Conservation (phyloP, 92 coral and sea anemone genomes). For the Siderastrea siderea region DNA sequence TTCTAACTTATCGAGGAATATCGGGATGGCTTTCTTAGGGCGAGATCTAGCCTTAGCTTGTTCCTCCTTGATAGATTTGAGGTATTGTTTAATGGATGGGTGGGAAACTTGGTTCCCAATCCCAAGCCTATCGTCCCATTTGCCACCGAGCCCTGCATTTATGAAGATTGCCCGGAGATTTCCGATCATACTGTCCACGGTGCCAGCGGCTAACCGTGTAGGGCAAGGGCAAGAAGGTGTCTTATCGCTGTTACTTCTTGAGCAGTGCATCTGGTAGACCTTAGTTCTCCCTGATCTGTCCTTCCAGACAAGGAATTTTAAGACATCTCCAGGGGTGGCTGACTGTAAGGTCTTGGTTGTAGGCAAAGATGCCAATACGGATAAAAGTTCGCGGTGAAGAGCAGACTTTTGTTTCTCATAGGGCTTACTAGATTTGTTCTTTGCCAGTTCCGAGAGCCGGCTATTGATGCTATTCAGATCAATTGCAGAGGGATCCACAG, state of each 20-base stretch:
- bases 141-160: constrained; percentile 38
- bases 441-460: neutral
- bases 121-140: constrained; percentile 53
- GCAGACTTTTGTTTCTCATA: constrained; percentile 54
- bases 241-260: neutral
- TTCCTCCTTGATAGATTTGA: constrained; percentile 52
- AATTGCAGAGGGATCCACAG: constrained; percentile 2
- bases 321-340: constrained; percentile 39
- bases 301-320: constrained; percentile 59
- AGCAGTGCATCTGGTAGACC: constrained; percentile 4
- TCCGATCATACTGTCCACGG: constrained; percentile 47
- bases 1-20: constrained; percentile 45
- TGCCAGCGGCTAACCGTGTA: constrained; percentile 32
- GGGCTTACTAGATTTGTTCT: constrained; percentile 20
- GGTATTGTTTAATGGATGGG: constrained; percentile 33
- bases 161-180: constrained; percentile 31
- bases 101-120: constrained; percentile 62
- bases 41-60: constrained; percentile 54
- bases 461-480: neutral
- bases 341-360: constrained; percentile 49
- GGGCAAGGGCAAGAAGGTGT: constrained; percentile 13
- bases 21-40: constrained; percentile 54
- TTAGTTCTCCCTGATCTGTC: constrained; percentile 30
- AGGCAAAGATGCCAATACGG: constrained; percentile 40
- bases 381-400: constrained; percentile 36